Evolutionary conservation across 1,140 invertebrate species (phyloP).

Genomic region (Pteromalus puparum): DNA sequence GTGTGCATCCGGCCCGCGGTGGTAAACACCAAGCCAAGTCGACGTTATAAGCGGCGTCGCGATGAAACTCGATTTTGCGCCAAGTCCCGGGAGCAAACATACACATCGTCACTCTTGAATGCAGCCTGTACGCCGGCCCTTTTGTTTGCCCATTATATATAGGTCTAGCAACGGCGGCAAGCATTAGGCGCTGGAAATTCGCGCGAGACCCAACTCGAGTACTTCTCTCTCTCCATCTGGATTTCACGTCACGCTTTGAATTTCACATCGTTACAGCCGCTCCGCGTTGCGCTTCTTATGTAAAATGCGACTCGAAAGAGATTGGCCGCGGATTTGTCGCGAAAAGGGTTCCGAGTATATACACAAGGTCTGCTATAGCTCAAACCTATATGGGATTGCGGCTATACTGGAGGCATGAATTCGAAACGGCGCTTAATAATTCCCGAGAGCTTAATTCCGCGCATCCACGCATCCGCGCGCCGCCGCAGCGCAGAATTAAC

Average conservation of each 20-base stretch:
- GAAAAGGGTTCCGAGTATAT: no score
- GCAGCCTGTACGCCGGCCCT: constrained; percentile 31
- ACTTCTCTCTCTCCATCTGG: not conserved
- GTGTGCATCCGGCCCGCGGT: not conserved
- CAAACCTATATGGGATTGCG: no score
- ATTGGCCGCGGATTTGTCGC: constrained; percentile 21
- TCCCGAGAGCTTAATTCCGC: no score
- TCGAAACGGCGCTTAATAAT: no score
- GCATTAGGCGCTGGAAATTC: constrained; percentile 38
- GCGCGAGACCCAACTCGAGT: constrained; percentile 22
- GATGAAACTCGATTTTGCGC: constrained; percentile 45
- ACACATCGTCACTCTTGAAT: constrained; percentile 43
- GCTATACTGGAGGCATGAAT: no score
- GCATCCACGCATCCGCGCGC: no score
- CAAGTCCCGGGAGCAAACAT: not conserved
- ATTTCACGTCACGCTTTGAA: no score
- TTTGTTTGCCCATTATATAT: constrained; percentile 50
- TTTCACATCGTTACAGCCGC: no score
- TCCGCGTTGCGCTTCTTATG: no score
- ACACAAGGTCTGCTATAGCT: no score
- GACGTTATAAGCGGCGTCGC: not conserved
- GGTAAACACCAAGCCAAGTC: constrained; percentile 40
- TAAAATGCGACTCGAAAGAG: not conserved
- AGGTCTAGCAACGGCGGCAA: not conserved
- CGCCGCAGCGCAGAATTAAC: not conserved